Base-by-base conservation (phyloP, 2,888 invertebrate species). In the Thymelicus lineola region DNA sequence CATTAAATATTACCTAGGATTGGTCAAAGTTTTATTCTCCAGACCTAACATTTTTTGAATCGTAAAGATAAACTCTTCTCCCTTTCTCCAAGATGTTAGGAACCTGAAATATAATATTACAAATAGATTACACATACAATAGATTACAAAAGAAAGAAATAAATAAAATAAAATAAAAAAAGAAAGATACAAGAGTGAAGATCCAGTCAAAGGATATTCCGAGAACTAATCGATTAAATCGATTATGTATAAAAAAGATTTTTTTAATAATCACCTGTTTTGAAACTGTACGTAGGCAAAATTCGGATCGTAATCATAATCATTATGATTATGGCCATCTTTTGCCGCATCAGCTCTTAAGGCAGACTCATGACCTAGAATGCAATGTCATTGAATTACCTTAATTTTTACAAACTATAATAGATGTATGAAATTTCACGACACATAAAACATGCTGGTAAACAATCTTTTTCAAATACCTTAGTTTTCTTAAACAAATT, bases 201-300 rank as follows among this genome's bases (percentile, higher is more conserved):
- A 20, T 1, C 20, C 20, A 20, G 20, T 1, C 20, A 20, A 20
- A 20, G 20, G 20, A 20, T 3, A 20, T 20, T 20, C 36, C 7
- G 36, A 38, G 1, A 7, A 38, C 6, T 38, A 9, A 38, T 7
- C 7, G 38, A 38, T 0, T 38, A 38, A 28, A 38, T 38, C 38
- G 9, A 9, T 38, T 7, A 38, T 9, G 1, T 9, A 42, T 12
- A 38, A 63, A 28, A 28, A 38, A 36, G 1, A 57, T 57, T n/a
- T 14, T 36, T 14, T 36, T n/a, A 35, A 36, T 35, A 36, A n/a
- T 36, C 35, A 97, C 96, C 95, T 95, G 82, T 96, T 95, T 82
- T 96, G 96, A 73, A 98, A 96, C 76, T 95, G 94, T 72, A 98
- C 96, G 85, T 97, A 97, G 3, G 97, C 96, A 82, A 96, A 97